Percentiles rank a stretch among this genome's conserved stretches.
phyloP scores from a whole-genome alignment of 2,113 vertebrate genomes.

The Indri indri region DNA sequence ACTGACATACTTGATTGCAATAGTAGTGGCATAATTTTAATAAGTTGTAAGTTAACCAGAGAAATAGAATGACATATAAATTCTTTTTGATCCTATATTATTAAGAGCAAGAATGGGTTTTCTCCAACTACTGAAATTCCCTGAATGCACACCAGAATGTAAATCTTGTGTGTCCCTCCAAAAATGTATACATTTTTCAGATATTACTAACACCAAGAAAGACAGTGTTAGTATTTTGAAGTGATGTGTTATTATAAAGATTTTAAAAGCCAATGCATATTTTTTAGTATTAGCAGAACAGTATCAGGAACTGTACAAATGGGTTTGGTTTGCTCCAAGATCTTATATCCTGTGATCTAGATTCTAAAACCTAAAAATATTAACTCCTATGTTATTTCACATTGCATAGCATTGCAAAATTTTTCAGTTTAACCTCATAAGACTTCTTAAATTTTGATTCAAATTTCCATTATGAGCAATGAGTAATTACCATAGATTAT shows the following conservation, averaged over 20 bases:
- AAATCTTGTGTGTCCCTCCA: not conserved
- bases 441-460: slow-evolving; percentile 9
- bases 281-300: not conserved
- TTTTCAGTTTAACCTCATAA: not conserved
- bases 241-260: not conserved
- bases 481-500: not conserved
- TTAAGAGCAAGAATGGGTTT: not conserved
- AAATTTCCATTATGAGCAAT: not conserved
- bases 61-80: not conserved
- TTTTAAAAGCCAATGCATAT: not conserved
- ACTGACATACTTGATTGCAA: not conserved
- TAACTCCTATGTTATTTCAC: not conserved
- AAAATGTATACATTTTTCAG: not conserved
- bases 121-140: not conserved
- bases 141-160: not conserved
- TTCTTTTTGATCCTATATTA: not conserved
- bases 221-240: not conserved
- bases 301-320: not conserved
- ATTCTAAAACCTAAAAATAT: not conserved
- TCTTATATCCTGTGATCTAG: not conserved
- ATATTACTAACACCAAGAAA: not conserved
- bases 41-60: not conserved
- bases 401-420: not conserved
- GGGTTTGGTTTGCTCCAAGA: not conserved
- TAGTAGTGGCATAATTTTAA: not conserved